Percentiles rank a stretch among this genome's conserved stretches.
Conservation (phyloP, 2,888 invertebrate genomes). For the Baronia brevicornis region DNA sequence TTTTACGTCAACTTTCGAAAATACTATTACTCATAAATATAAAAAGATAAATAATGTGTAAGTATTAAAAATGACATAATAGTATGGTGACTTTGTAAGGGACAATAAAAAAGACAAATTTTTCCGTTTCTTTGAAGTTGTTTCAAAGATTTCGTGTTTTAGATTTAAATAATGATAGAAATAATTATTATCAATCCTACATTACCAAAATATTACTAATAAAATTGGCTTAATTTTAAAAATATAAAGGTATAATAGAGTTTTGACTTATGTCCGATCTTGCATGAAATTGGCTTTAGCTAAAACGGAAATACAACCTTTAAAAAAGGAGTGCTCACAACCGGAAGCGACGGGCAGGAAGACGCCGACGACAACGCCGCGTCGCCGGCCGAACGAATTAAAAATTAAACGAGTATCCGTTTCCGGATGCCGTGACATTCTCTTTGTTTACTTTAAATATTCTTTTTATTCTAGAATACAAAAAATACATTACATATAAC, state of each 20-base stretch:
- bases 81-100: no score
- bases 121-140: no score
- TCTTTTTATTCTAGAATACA: no score
- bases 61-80: no score
- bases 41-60: no score
- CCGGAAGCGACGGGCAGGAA: constrained; percentile 69
- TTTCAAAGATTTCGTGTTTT: no score
- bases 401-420: constrained; percentile 71
- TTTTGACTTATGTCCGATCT: constrained; percentile 33
- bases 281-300: constrained; percentile 44
- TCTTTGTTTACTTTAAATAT: constrained; percentile 28
- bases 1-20: no score
- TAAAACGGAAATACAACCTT: constrained; percentile 67
- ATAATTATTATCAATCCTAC: no score
- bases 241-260: constrained; percentile 18
- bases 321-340: constrained; percentile 57
- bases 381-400: constrained; percentile 60
- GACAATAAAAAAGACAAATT: no score
- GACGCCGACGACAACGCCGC: constrained; percentile 64
- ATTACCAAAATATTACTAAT: not conserved
- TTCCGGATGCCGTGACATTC: constrained; percentile 59
- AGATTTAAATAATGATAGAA: no score
- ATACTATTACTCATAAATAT: no score
- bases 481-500: no score
- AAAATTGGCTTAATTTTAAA: constrained; percentile 2